Base-by-base conservation (phyloP, 2,797 vertebrate genomes). In the Acipenser ruthenus region DNA sequence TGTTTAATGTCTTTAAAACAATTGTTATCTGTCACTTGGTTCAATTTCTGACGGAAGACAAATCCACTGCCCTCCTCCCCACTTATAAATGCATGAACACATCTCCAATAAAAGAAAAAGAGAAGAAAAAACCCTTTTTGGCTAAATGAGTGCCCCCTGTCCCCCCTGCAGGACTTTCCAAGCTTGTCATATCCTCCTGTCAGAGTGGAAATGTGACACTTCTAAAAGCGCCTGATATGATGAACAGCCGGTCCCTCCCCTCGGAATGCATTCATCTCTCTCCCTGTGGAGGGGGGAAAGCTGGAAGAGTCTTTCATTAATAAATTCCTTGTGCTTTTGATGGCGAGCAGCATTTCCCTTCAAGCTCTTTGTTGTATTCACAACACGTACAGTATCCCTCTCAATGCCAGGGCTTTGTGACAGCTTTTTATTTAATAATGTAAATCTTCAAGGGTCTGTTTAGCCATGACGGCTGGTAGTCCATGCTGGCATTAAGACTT, bases 191-290 rank as follows among this genome's bases (percentile, higher is more conserved):
- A 37, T 37, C 37, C 37, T 18, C 18, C 63, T 65, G 50, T 60
- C 62, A 64, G 60, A 69, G 49, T 65, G 51, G 18, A 15, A 55
- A 51, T 69, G 11, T 65, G 37, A 49, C 50, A 48, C 55, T 65
- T 65, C 63, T 69, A 62, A 65, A 51, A 55, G 63, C 59, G 11
- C 8, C 2, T 48, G 64, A 53, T 64, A 59, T 51, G 68, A 61
- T 59, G 49, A 59, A 64, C 59, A 53, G 63, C 49, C 63, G 50
- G 18, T 37, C 52, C 4, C 59, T 61, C 56, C 10, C 50, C 47
- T 50, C 65, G 49, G 56, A 49, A 18, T 53, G 23, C 50, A 51
- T 11, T 61, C 59, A 13, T 13, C 7, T 52, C 47, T 11, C 55
- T 58, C 55, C 55, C 55, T 58, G 15, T 66, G 53, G 23, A 2